Evolutionary conservation across 1,140 invertebrate genomes (phyloP).

Genomic region (Drosophila melanogaster): Release_6_plus_ISO1_MT NT_033779.5:9870501-9871000

Average conservation of each 20-base stretch:
- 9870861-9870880: slow-evolving; percentile 37
- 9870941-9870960: slow-evolving; percentile 14
- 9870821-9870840: slow-evolving; percentile 32
- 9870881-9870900: slow-evolving; percentile 77
- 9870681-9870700: slow-evolving; percentile 20
- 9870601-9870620: neutral
- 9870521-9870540: slow-evolving; percentile 26
- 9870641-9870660: slow-evolving; percentile 16
- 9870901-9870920: slow-evolving; percentile 55
- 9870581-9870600: too few relatives aligned
- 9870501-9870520: slow-evolving; percentile 61
- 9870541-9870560: too few relatives aligned
- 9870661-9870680: slow-evolving; percentile 18
- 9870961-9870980: slow-evolving; percentile 55
- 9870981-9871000: neutral
- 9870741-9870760: slow-evolving; percentile 25
- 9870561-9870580: too few relatives aligned
- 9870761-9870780: slow-evolving; percentile 58
- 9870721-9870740: slow-evolving; percentile 28
- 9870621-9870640: slow-evolving; percentile 18
- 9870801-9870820: slow-evolving; percentile 50
- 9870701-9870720: slow-evolving; percentile 11
- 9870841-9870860: slow-evolving; percentile 5
- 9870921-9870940: slow-evolving; percentile 57
- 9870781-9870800: slow-evolving; percentile 55